phyloP scores from a whole-genome alignment of 1,140 invertebrate genomes.

The Brachystomella parvula region DNA sequence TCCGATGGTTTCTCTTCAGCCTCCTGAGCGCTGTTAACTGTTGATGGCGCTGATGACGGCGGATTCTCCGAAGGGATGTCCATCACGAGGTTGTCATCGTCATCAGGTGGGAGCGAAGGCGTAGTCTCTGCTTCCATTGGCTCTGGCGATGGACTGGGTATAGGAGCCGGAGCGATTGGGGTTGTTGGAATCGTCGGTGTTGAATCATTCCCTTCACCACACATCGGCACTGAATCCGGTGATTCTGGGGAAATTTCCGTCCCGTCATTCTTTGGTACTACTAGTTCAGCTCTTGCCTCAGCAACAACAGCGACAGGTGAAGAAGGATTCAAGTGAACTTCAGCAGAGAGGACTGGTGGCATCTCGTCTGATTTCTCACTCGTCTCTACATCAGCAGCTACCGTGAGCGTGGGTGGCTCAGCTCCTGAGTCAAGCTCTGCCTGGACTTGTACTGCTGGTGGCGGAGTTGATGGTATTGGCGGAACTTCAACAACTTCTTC shows the following conservation, averaged over 20 bases:
- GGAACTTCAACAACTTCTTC: background rate
- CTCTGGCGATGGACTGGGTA: constrained; percentile 18
- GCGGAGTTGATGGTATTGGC: background rate
- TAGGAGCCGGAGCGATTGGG: constrained; percentile 44
- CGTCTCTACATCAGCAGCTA: background rate
- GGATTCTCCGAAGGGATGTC: constrained; percentile 8
- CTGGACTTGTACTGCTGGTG: too few relatives aligned
- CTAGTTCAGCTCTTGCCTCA: background rate
- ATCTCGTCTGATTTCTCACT: constrained; percentile 2
- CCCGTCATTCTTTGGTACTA: background rate
- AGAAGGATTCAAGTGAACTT: background rate
- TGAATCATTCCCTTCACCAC: constrained; percentile 44
- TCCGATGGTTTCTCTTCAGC: background rate
- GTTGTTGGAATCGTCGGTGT: constrained; percentile 46
- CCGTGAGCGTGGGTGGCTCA: background rate
- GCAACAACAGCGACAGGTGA: background rate
- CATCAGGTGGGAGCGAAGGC: constrained; percentile 33
- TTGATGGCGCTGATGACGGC: background rate
- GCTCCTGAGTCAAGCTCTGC: too few relatives aligned
- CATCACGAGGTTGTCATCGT: constrained; percentile 24
- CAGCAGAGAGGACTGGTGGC: constrained; percentile 1
- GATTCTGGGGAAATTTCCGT: constrained; percentile 30
- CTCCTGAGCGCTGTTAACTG: background rate
- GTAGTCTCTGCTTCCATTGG: constrained; percentile 21
- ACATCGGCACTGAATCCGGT: constrained; percentile 22